These are phyloP conservation scores for Galago senegalensis DNA, from an alignment of 2,797 vertebrate genomes.

Conservation along the genomic window DNA sequence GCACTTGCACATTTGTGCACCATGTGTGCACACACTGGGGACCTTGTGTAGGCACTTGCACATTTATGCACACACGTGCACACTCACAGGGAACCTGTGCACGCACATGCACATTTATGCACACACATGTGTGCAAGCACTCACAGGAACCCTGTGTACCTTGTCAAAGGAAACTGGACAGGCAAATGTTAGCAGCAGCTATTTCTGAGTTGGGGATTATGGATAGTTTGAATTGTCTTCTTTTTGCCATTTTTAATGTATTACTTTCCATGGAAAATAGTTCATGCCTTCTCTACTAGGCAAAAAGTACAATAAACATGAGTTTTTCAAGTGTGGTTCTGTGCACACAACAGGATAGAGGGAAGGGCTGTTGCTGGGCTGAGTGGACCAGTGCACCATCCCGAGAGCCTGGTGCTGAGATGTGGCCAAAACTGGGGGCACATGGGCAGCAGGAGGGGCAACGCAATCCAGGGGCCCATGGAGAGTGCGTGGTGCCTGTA, in stretches of 20 bases:
- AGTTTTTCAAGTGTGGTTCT: neutral
- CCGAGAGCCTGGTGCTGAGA: rapidly evolving
- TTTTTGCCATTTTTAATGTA: neutral
- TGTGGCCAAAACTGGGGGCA: rapidly evolving
- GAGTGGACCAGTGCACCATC: rapidly evolving
- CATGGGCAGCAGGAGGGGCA: neutral
- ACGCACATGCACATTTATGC: too few relatives aligned
- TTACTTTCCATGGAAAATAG: neutral
- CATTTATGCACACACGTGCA: too few relatives aligned
- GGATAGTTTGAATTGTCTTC: neutral
- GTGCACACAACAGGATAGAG: rapidly evolving
- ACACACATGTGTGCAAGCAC: too few relatives aligned
- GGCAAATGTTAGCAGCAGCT: rapidly evolving
- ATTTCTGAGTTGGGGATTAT: neutral
- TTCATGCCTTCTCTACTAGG: neutral
- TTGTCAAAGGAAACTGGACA: rapidly evolving
- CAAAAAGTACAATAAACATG: rapidly evolving
- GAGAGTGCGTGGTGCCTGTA: rapidly evolving
- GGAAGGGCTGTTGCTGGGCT: rapidly evolving
- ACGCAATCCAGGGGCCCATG: neutral
- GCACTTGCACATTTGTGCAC: too few relatives aligned
- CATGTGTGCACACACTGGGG: too few relatives aligned
- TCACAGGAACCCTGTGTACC: too few relatives aligned
- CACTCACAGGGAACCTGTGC: rapidly evolving
- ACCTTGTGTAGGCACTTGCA: too few relatives aligned